Evolutionary conservation across 2,797 vertebrate species (phyloP), one percentile per base, ranked within the genome.

Genomic region (Chrosomus eos): DNA sequence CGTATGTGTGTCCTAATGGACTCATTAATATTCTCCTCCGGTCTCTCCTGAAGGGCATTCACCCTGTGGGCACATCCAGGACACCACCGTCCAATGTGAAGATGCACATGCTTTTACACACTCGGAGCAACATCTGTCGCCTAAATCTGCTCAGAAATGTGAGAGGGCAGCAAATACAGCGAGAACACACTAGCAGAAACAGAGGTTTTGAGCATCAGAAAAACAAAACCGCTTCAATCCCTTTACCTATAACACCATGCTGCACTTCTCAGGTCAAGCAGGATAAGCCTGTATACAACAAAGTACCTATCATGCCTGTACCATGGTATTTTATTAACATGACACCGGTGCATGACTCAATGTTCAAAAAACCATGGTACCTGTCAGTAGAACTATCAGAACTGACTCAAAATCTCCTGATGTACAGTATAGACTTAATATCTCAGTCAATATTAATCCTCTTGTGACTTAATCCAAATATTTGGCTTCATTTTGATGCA

Each of bases 1-100:
- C 45, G 82, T 78, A 75, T 79, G 80, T 70, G 80, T 85, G 79
- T 75, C 85, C 85, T 86, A 90, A 89, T 91, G 85, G 84, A 71
- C 88, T 91, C 89, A 95, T 94, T 94, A 94, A 90, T 91, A 95
- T 95, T 94, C 92, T 89, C 90, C 90, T 88, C 88, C 88, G 90
- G 85, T 90, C 83, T 80, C 90, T 92, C 89, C 89, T 94, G 93
- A 95, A 94, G 93, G 93, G 93, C 92, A 86, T 90, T 86, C 85
- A 89, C 68, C 40, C 70, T 79, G 74, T 83, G 78, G 68, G 88
- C 89, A 81, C 81, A 85, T 88, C 79, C 82, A 82, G 70, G 43
- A 88, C 31, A 91, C 86, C 76, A 88, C 60, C 36, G 72, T 71
- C 77, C 82, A 53, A 82, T 53, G 76, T 45, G 23, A 79, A 79